These are phyloP conservation scores for Numenius phaeopus DNA, from an alignment of 2,797 vertebrate genomes.

Conservation along the genomic window DNA sequence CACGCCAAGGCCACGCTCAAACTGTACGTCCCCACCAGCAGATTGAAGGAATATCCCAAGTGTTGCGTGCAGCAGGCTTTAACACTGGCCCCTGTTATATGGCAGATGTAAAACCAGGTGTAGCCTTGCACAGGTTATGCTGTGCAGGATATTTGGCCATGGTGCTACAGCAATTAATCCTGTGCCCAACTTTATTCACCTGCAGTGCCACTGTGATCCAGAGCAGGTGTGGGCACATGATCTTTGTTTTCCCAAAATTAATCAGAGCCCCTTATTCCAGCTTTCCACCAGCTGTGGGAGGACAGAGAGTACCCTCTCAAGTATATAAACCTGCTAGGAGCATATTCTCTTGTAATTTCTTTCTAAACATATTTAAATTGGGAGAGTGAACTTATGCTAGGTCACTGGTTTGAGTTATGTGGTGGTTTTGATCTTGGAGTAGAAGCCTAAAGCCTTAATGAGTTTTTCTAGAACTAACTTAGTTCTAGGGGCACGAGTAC, in stretches of 20 bases:
- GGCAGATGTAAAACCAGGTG: background rate
- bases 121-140: background rate
- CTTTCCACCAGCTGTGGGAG: background rate
- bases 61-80: background rate
- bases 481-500: background rate
- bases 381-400: background rate
- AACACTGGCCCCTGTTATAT: background rate
- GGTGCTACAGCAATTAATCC: background rate
- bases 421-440: background rate
- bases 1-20: rapidly evolving
- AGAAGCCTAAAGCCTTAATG: background rate
- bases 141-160: rapidly evolving
- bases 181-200: background rate
- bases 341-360: rapidly evolving
- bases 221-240: background rate
- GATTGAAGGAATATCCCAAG: background rate
- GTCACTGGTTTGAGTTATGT: background rate
- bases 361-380: rapidly evolving
- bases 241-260: background rate
- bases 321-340: background rate
- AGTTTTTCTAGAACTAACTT: background rate
- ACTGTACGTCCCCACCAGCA: background rate
- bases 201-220: background rate
- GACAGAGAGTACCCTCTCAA: background rate
- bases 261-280: background rate